Base-by-base conservation (phyloP, 2,113 vertebrate genomes). In the Microtus ochrogaster region DNA sequence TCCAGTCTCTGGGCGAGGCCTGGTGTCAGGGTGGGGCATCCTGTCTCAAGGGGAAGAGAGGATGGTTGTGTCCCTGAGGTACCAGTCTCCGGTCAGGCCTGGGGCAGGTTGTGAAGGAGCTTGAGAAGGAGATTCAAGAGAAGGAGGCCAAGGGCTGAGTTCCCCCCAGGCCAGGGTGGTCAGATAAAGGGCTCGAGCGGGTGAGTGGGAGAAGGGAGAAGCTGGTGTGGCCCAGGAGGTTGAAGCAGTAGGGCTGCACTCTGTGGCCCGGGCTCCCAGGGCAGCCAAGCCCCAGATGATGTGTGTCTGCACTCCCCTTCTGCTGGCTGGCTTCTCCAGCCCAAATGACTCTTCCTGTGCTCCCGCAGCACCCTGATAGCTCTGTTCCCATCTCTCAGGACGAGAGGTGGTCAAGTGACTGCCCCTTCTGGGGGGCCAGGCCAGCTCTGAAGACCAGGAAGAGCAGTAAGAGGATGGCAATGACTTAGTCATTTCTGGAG, bases 221-320 rank as follows among this genome's bases (percentile, higher is more conserved):
- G 1, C 84, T n/a, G 36, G 49, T 14, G 47, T 19, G 89, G 10
- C 33, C 66, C 0, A 19, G 85, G 41, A 10, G 49, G 7, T 4
- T 2, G 47, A 58, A 81, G 86, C 36, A 7, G 33, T 6, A 68
- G 24, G 33, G 33, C 11, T 24, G 12, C 13, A 89, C 47, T 22
- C 63, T 74, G 52, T 3, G n/a, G 33, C 3, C 33, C 0, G 0
- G 73, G 17, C 0, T 0, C 22, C 17, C 11, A 5, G 49, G 7
- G 63, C 2, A 28, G 14, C 19, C 0, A 10, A 6, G 30, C 12
- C 28, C 22, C 65, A 13, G 0, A 4, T 9, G 26, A 36, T 22
- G 13, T 70, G 65, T 3, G 3, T 10, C 90, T 24, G 63, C 21
- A 41, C 2, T 26, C n/a, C 19, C 44, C 19, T 7, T 19, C 14